A percentile compares a stretch with the other conserved stretches of the same genome.
phyloP scores from a whole-genome alignment of 1,140 invertebrate genomes.

The Drosophila quadrilineata region DNA sequence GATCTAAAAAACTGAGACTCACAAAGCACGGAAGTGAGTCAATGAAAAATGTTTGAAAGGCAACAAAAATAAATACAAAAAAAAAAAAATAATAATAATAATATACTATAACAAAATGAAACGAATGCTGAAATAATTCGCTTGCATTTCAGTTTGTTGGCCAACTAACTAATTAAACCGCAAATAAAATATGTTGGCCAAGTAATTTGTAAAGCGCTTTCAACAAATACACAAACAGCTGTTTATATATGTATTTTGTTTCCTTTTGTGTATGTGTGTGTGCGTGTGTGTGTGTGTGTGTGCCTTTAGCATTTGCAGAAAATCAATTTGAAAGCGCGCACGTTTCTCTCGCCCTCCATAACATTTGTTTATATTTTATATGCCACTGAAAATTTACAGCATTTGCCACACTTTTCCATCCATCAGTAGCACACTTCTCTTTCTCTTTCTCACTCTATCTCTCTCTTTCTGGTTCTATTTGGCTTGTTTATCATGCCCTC shows the following conservation, averaged over 20 bases:
- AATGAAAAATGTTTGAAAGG: constrained; percentile 23
- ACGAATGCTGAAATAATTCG: constrained; percentile 26
- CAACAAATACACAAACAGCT: constrained; percentile 42
- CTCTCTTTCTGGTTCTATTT: neutral
- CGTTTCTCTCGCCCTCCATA: constrained; percentile 22
- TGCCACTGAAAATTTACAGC: constrained; percentile 45
- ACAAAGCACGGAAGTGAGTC: constrained; percentile 51
- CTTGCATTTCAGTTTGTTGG: constrained; percentile 33
- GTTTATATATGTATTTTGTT: constrained; percentile 1
- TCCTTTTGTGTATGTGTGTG: neutral
- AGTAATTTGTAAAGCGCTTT: constrained; percentile 50
- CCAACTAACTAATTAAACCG: constrained; percentile 69
- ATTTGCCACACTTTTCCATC: constrained; percentile 7
- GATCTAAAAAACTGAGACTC: neutral
- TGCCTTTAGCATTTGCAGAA: constrained; percentile 15
- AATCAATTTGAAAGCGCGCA: constrained; percentile 64
- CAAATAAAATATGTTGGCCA: constrained; percentile 59
- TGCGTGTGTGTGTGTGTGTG: neutral
- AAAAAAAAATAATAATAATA: too few relatives aligned
- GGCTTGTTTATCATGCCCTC: too few relatives aligned
- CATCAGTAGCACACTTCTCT: neutral
- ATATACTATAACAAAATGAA: too few relatives aligned
- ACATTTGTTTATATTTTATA: constrained; percentile 24
- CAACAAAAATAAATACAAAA: constrained; percentile 21
- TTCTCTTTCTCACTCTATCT: neutral